Base-by-base conservation (phyloP, 2,113 vertebrate species). In the Notothenia coriiceps region DNA sequence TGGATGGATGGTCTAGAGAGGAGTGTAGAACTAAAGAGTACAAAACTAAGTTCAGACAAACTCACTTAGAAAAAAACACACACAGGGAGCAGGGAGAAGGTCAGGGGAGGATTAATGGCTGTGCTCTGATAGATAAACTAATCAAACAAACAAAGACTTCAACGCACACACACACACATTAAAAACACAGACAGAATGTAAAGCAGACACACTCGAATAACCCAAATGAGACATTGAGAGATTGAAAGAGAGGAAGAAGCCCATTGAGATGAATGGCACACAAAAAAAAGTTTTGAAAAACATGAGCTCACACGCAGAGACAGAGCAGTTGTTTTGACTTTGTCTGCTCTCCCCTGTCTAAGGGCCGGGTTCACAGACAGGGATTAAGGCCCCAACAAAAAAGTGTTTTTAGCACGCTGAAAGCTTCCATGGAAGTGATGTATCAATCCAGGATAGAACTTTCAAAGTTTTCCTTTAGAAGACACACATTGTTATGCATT, bases 81-180 rank as follows among this genome's bases (percentile, higher is more conserved):
- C 17, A 56, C 61, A 79, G 59, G 79, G 83, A 88, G 81, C 73
- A 77, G 64, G 70, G 74, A 84, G 89, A 93, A 93, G 90, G 92
- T 92, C 92, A 90, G 69, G 65, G 43, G 81, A 89, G 92, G 91
- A 93, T 93, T 92, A 93, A 90, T 91, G 88, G 84, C 92, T 93
- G 89, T 70, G 87, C 79, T 83, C 91, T 82, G 88, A 89, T 89
- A 92, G 92, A 93, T 92, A 91, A 90, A 90, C 85, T 87, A 91
- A 92, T 91, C 88, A 92, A 92, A 92, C 86, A 93, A 91, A 91
- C 82, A 89, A 88, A 80, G 80, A 89, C 83, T 89, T 86, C 65
- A 55, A 81, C 83, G 81, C 52, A 62, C 84, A 55, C 67, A 59
- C 86, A 65, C 75, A 59, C 86, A 65, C 75, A 85, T 87, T 88